Evolutionary conservation across 2,888 invertebrate genomes (phyloP).

Genomic region (Nymphalis polychloros): DNA sequence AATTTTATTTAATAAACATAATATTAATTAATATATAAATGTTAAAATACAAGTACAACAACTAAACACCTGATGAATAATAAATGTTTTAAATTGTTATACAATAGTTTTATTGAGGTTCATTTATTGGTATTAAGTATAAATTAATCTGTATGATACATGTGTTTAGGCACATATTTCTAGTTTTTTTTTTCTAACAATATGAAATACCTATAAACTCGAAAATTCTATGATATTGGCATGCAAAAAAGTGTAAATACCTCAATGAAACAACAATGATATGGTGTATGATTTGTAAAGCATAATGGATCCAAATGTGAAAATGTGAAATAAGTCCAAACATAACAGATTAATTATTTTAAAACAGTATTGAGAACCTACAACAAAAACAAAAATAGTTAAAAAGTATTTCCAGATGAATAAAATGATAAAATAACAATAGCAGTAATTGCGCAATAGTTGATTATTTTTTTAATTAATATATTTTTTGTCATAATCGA

Average conservation of each 20-base stretch:
- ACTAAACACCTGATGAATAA: too few relatives aligned
- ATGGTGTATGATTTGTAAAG: constrained; percentile 61
- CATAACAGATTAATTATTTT: constrained; percentile 46
- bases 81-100: too few relatives aligned
- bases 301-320: constrained; percentile 58
- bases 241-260: constrained; percentile 18
- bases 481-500: constrained; percentile 20
- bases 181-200: too few relatives aligned
- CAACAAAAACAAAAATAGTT: constrained; percentile 34
- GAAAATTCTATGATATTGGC: constrained; percentile 5
- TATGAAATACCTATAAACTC: neutral
- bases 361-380: constrained; percentile 30
- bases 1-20: too few relatives aligned
- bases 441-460: constrained; percentile 60
- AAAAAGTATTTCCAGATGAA: neutral
- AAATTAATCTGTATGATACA: too few relatives aligned
- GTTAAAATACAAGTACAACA: too few relatives aligned
- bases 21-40: too few relatives aligned
- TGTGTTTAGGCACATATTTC: too few relatives aligned
- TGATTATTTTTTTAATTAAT: constrained; percentile 24
- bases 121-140: too few relatives aligned
- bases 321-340: constrained; percentile 54
- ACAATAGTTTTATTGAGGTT: too few relatives aligned
- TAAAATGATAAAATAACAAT: constrained; percentile 31
- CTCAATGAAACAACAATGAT: constrained; percentile 60